Conservation (phyloP, 2,888 invertebrate genomes). For the Tortrix viridana region DNA sequence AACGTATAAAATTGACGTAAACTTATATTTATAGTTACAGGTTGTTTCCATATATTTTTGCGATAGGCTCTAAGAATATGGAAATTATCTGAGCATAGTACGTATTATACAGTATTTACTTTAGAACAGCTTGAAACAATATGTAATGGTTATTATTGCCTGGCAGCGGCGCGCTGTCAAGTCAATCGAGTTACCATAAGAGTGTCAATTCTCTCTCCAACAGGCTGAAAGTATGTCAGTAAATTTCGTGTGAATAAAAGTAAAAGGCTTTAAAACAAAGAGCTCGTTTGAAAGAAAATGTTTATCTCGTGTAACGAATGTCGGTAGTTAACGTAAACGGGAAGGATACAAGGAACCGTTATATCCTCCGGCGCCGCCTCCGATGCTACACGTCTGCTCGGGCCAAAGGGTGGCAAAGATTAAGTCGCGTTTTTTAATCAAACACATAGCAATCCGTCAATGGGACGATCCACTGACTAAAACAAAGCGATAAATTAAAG, state of each 20-base stretch:
- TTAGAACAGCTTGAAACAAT: too few species aligned
- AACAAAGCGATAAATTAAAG: constrained; percentile 83
- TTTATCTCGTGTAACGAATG: constrained; percentile 31
- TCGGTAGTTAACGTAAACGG: constrained; percentile 23
- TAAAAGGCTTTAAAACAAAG: constrained; percentile 7
- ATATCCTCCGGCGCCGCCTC: constrained; percentile 9
- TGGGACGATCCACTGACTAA: constrained; percentile 79
- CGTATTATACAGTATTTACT: too few species aligned
- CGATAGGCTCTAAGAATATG: too few species aligned
- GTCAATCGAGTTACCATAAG: too few species aligned
- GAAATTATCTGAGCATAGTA: too few species aligned
- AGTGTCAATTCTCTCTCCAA: too few species aligned
- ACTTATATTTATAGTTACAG: too few species aligned
- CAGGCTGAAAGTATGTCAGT: too few species aligned
- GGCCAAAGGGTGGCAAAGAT: constrained; percentile 65
- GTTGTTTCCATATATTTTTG: too few species aligned
- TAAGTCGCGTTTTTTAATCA: constrained; percentile 79
- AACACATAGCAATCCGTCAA: constrained; percentile 81
- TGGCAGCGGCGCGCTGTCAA: too few species aligned
- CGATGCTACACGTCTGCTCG: constrained; percentile 44
- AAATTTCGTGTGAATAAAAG: not conserved
- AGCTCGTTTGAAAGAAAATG: constrained; percentile 4
- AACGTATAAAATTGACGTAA: too few species aligned
- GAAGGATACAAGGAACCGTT: constrained; percentile 16
- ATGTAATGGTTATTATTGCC: too few species aligned